These are phyloP conservation scores for Camelus bactrianus DNA, from an alignment of 2,113 vertebrate species.

Conservation along the genomic window DNA sequence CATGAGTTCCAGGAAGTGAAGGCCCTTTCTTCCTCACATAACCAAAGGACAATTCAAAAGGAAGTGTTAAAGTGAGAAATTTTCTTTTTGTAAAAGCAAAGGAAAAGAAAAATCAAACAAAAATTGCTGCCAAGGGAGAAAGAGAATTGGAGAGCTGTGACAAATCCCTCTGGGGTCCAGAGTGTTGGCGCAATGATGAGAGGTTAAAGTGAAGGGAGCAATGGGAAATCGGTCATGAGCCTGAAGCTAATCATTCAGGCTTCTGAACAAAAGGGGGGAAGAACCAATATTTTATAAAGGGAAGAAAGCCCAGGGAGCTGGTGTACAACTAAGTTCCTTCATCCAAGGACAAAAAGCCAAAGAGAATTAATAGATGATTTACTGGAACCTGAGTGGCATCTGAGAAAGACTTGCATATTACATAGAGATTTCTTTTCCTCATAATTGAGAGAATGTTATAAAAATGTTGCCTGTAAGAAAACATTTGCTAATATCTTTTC, in stretches of 20 bases:
- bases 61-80: constrained; percentile 62
- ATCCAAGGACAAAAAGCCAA: constrained; percentile 67
- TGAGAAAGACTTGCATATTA: constrained; percentile 42
- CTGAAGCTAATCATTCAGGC: constrained; percentile 70
- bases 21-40: constrained; percentile 44
- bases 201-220: constrained; percentile 58
- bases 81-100: constrained; percentile 71
- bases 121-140: constrained; percentile 69
- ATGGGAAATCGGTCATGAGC: constrained; percentile 72
- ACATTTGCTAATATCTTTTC: constrained; percentile 22
- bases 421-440: constrained; percentile 43
- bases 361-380: constrained; percentile 63
- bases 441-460: constrained; percentile 19
- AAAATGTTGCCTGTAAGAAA: constrained; percentile 64
- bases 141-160: constrained; percentile 71
- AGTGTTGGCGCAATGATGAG: constrained; percentile 29
- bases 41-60: constrained; percentile 65
- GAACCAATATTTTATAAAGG: constrained; percentile 73
- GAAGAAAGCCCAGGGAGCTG: constrained; percentile 1
- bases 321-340: constrained; percentile 22
- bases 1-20: constrained; percentile 59
- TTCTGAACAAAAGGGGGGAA: constrained; percentile 68
- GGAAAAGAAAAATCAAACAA: constrained; percentile 74
- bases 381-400: constrained; percentile 19
- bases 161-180: constrained; percentile 63